Conservation (phyloP, 2,888 invertebrate genomes). For the Panzeria rudis region DNA sequence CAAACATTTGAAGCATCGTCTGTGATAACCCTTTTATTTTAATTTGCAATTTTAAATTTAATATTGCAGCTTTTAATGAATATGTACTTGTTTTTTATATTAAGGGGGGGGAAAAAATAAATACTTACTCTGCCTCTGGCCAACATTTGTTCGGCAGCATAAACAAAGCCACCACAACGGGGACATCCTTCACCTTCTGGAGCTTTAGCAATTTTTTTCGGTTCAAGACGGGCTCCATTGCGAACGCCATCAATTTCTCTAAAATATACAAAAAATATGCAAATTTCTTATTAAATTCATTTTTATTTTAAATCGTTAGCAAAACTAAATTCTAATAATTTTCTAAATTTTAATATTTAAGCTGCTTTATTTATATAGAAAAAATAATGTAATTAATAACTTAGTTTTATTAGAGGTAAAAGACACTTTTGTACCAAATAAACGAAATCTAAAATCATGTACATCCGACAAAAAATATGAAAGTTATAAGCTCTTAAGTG, state of each 20-base stretch:
- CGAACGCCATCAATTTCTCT: constrained; percentile 81
- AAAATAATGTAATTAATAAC: no score
- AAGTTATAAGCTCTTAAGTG: no score
- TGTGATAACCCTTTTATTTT: constrained; percentile 90
- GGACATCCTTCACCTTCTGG: constrained; percentile 95
- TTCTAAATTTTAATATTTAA: no score
- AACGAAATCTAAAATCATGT: no score
- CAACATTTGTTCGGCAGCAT: constrained; percentile 96
- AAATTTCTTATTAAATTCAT: no score
- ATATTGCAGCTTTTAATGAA: constrained; percentile 2
- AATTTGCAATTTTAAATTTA: no score
- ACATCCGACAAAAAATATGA: no score
- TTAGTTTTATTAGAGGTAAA: no score
- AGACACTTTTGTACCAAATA: no score
- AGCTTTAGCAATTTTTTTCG: constrained; percentile 90
- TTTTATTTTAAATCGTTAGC: neutral
- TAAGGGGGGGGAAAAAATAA: neutral
- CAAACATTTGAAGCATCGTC: constrained; percentile 94
- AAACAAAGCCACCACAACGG: constrained; percentile 94
- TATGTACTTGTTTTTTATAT: constrained; percentile 1
- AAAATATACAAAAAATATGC: constrained; percentile 2
- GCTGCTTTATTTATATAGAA: no score
- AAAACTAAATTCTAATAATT: neutral
- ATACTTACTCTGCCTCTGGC: constrained; percentile 93
- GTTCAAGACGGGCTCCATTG: constrained; percentile 88